A percentile compares a stretch with the other conserved stretches of the same genome.
These are phyloP conservation scores for Vireo griseus DNA, from an alignment of 2,797 vertebrate species.

Conservation along the genomic window DNA sequence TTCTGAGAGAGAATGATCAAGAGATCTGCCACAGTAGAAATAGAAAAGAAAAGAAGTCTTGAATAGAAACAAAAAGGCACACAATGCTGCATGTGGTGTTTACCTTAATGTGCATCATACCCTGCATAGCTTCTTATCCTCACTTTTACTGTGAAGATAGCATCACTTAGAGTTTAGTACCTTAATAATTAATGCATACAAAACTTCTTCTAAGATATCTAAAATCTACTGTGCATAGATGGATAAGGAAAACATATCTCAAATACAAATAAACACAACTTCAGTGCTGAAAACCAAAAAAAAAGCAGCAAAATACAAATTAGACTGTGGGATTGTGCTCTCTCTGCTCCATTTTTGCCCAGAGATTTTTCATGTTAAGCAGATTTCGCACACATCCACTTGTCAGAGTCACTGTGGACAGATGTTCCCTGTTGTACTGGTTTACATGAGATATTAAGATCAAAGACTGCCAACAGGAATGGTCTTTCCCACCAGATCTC, in stretches of 20 bases:
- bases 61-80: neutral
- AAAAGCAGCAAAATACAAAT: neutral
- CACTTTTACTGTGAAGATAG: neutral
- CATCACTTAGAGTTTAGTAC: neutral
- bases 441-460: neutral
- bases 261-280: neutral
- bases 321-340: rapidly evolving
- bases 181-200: neutral
- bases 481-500: neutral
- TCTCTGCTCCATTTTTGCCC: neutral
- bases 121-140: neutral
- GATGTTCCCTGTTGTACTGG: neutral
- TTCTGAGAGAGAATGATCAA: neutral
- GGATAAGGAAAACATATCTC: neutral
- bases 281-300: neutral
- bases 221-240: neutral
- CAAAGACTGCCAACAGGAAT: neutral
- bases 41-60: neutral
- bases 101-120: neutral
- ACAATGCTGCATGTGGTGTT: neutral
- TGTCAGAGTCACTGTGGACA: neutral
- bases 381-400: neutral
- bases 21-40: neutral
- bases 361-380: neutral
- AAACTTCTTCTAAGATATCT: neutral